Percentiles rank a stretch among this genome's conserved stretches.
These are phyloP conservation scores for Cephus pulcher DNA, from an alignment of 2,888 invertebrate genomes.

Conservation along the genomic window DNA sequence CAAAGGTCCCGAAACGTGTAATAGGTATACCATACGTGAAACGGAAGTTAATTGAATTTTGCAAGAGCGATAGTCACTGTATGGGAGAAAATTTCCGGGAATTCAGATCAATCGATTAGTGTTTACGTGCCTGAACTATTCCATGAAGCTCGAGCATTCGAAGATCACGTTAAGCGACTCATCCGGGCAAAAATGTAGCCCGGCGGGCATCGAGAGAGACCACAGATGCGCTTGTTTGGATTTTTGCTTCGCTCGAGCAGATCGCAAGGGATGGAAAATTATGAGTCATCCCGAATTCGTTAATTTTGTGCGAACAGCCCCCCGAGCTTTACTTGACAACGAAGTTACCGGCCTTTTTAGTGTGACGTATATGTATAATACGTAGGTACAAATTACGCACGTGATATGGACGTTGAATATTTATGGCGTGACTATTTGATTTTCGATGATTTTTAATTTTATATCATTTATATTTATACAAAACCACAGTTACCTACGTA, in stretches of 20 bases:
- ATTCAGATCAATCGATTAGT: conserved; percentile 21
- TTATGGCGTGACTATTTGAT: neutral
- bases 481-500: neutral
- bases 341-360: neutral
- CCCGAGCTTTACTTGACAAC: neutral
- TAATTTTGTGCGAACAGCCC: conserved; percentile 31
- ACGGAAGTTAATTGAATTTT: neutral
- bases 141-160: conserved; percentile 27
- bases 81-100: neutral
- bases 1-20: neutral
- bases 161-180: conserved; percentile 29
- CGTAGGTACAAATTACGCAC: neutral
- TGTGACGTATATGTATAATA: neutral
- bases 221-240: conserved; percentile 46
- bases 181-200: conserved; percentile 22
- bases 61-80: neutral
- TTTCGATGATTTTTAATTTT: neutral
- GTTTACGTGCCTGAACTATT: conserved; percentile 13
- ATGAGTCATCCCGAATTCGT: conserved; percentile 43
- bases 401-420: neutral
- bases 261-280: conserved; percentile 36
- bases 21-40: neutral
- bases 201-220: conserved; percentile 21
- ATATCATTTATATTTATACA: neutral
- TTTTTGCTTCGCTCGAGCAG: conserved; percentile 45